Evolutionary conservation across 2,797 vertebrate species (phyloP), one percentile per base, ranked within the genome.

Genomic region (Chiroxiphia lanceolata): DNA sequence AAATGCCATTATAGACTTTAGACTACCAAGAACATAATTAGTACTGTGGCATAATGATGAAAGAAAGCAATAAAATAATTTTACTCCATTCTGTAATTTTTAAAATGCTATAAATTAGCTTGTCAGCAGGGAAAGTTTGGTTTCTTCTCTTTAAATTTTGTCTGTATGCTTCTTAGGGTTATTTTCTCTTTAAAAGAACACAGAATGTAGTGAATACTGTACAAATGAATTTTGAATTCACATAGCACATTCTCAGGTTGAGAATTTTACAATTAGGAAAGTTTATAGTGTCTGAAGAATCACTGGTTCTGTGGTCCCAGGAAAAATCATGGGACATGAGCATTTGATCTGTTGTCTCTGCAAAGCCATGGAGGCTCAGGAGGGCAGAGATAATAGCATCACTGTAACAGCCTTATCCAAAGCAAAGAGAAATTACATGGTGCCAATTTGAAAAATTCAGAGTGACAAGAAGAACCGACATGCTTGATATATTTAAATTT

Each of bases 61-160:
- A 94, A 92, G 91, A 84, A 96, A 31, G 74, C 68, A 94, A 91
- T 94, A 94, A 96, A 94, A 94, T 82, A 91, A 93, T 95, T 95
- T 84, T 77, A 67, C 68, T 94, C 79, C 48, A 84, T 68, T 90
- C 74, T 94, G 67, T 88, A 94, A 93, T 91, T 94, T 74, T 94
- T 82, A 86, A 74, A 94, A 70, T 44, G 87, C 79, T 77, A 59
- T 67, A 94, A 80, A 96, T 91, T 56, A 86, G 59, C 51, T 88
- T 95, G 90, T 87, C 90, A 95, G 91, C 70, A 84, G 89, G 93
- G 63, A 86, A 94, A 47, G 6, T 18, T 9, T 88, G 63, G 51
- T 77, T 96, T 88, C 38, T 53, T 94, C 69, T 67, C 42, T 83
- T 94, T 48, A 61, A 51, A 45, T 81, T 94, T 93, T 26, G 70